Base-by-base conservation (phyloP, 1,140 invertebrate species). In the Ips nitidus region DNA sequence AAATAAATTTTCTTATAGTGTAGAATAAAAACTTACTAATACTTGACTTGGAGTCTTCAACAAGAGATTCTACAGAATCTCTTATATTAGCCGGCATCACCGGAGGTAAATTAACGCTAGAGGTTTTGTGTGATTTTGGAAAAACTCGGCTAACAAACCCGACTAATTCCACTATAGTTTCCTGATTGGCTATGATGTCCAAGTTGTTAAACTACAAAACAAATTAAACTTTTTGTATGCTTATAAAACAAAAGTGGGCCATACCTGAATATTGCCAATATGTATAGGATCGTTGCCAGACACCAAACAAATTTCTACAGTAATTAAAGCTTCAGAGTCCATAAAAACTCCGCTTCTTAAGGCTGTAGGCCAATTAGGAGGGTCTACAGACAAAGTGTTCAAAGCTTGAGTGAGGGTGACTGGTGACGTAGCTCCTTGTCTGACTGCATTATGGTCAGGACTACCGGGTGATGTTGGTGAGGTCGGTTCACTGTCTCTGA, bases 111-210 rank as follows among this genome's bases (percentile, higher is more conserved):
- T 69, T 82, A 0, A 80, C 73, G 2, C 78, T 55, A 1, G 68
- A 71, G 1, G 71, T 72, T 3, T 75, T 73, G 8, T 76, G 76
- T 7, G 76, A 66, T 71, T 84, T 84, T 40, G 89, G 87, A 72
- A 90, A 86, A 41, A 93, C 86, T 52, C 92, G 85, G 65, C 90
- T 90, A 0, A 89, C 86, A 78, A 98, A 98, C 38, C 92, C 91
- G 55, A 97, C 86, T 41, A 98, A 80, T 80, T 98, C 95, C 1
- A 97, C 90, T 73, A 98, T 91, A 0, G 96, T 98, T 80, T 96
- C 94, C 80, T 97, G 94, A 83, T 98, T 98, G 0, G 94, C 95
- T 89, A 97, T 97, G 45, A 98, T 92, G 80, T 98, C 95, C 61
- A 98, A 83, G 81, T 93, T 97, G 77, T 97, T 98, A 74, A 97